Percentiles rank a stretch among this genome's conserved stretches.
Evolutionary conservation across 2,797 vertebrate species (phyloP).

Genomic region (Cossypha polioptera): DNA sequence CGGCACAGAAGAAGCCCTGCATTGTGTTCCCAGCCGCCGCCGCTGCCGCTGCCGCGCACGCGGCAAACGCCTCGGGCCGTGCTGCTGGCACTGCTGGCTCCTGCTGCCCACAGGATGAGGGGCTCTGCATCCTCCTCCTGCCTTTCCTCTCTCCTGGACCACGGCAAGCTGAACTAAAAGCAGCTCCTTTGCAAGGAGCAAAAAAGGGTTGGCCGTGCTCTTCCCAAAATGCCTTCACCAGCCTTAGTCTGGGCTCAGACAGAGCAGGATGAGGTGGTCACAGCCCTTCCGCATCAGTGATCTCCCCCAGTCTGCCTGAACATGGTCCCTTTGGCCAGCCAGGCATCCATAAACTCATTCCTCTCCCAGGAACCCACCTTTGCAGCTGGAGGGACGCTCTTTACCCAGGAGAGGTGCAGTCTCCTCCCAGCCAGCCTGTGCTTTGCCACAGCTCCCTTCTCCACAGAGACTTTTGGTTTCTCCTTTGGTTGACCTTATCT

Average conservation of each 20-base stretch:
- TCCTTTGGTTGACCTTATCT: background rate
- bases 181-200: background rate
- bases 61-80: conserved; percentile 59
- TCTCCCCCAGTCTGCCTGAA: background rate
- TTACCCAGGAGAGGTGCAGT: background rate
- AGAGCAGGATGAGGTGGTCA: background rate
- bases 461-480: background rate
- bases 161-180: background rate
- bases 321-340: rapidly evolving
- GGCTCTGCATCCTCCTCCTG: background rate
- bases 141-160: background rate
- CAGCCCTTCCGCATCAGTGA: background rate
- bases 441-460: background rate
- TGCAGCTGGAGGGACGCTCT: background rate
- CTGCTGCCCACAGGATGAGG: background rate
- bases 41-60: conserved; percentile 41
- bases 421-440: background rate
- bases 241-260: too few relatives aligned
- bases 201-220: rapidly evolving
- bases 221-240: background rate
- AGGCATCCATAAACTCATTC: background rate
- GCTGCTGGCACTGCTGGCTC: background rate
- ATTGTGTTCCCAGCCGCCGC: conserved; percentile 65
- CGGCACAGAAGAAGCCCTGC: conserved; percentile 75
- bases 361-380: background rate